A percentile compares a stretch with the other conserved stretches of the same genome.
phyloP scores from a whole-genome alignment of 2,888 invertebrate genomes.

The Orthosia cruda region DNA sequence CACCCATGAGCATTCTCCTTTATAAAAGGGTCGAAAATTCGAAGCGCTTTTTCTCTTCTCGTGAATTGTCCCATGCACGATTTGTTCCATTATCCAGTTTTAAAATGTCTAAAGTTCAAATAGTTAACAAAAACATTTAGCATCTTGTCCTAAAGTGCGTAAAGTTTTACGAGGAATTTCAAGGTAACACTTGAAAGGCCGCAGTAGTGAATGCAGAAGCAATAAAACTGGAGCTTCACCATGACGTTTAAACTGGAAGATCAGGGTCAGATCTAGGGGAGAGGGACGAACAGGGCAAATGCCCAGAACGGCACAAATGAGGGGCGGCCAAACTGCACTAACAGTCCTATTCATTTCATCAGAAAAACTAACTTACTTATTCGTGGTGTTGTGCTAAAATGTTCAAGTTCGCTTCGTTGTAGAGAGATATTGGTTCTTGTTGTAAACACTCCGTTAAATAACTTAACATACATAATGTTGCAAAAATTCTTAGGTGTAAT shows the following conservation, averaged over 20 bases:
- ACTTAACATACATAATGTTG: too few species aligned
- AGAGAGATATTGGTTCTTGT: too few species aligned
- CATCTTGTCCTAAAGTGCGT: not conserved
- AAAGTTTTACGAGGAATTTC: slow-evolving; percentile 1
- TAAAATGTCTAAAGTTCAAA: not conserved
- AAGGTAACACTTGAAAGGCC: slow-evolving; percentile 11
- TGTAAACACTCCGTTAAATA: too few species aligned
- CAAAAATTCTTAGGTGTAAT: too few species aligned
- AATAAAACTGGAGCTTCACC: slow-evolving; percentile 12
- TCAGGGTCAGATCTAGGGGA: not conserved
- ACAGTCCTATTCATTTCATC: too few species aligned
- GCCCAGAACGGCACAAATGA: too few species aligned
- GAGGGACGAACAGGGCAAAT: too few species aligned
- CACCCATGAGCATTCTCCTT: too few species aligned
- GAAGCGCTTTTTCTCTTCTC: not conserved
- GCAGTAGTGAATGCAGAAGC: not conserved
- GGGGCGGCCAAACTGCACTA: too few species aligned
- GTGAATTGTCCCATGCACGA: slow-evolving; percentile 1
- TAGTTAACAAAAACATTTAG: not conserved
- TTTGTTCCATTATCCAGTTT: not conserved
- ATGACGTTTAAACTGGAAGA: slow-evolving; percentile 11
- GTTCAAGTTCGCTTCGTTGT: too few species aligned
- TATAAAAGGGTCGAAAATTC: not conserved
- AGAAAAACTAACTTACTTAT: too few species aligned
- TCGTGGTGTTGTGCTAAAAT: too few species aligned